A percentile compares a stretch with the other conserved stretches of the same genome.
Evolutionary conservation across 2,113 vertebrate genomes (phyloP).

Genomic region (Sterna hirundo): DNA sequence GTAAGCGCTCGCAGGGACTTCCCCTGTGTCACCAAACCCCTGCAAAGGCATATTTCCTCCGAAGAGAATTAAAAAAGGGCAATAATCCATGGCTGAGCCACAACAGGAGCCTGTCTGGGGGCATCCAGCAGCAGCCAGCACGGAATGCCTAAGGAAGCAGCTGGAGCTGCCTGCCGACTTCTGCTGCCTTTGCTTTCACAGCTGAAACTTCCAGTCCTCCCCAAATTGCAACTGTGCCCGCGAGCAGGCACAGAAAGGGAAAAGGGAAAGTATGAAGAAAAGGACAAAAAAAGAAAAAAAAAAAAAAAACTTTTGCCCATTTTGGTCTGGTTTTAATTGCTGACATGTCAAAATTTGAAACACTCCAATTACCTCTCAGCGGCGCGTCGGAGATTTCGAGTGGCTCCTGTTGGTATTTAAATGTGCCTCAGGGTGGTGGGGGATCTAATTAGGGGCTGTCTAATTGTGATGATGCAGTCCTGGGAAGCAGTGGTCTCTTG

Average conservation of each 20-base stretch:
- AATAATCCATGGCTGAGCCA: not conserved
- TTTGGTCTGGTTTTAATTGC: not conserved
- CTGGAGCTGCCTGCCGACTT: not conserved
- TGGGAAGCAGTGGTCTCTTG: fast-evolving
- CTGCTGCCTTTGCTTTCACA: not conserved
- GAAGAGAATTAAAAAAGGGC: not conserved
- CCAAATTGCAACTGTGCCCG: not conserved
- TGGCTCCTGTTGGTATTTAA: not conserved
- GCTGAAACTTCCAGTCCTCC: not conserved
- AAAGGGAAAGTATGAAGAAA: not conserved
- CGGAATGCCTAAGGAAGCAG: not conserved
- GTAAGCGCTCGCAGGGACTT: not conserved
- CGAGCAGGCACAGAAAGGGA: fast-evolving
- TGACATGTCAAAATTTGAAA: not conserved
- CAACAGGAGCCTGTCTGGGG: not conserved
- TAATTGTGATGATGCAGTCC: not conserved
- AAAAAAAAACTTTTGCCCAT: not conserved
- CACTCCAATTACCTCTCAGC: not conserved
- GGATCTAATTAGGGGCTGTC: not conserved
- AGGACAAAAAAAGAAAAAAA: not conserved
- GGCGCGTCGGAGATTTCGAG: not conserved
- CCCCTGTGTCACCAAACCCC: not conserved
- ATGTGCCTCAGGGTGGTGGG: not conserved
- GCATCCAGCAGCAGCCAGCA: not conserved
- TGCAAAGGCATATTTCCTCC: not conserved